Percentiles rank a stretch among this genome's conserved stretches.
Conservation (phyloP, 2,797 vertebrate species). For the Acanthis flammea region DNA sequence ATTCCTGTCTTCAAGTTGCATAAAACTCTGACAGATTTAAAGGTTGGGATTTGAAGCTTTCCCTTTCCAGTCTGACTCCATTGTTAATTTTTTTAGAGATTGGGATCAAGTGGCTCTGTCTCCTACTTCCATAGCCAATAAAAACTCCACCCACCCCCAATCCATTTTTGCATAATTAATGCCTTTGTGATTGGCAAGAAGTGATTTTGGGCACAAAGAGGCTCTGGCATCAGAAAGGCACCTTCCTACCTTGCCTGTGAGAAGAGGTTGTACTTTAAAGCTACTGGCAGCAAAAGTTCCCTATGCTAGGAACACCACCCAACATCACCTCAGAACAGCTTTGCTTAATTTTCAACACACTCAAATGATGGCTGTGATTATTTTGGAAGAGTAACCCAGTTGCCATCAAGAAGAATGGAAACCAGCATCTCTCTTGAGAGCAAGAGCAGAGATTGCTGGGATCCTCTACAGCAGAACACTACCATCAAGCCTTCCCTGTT, state of each 20-base stretch:
- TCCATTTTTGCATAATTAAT: background rate
- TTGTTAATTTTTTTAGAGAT: background rate
- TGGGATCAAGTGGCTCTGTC: background rate
- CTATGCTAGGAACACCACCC: background rate
- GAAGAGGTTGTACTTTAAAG: background rate
- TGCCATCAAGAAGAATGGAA: background rate
- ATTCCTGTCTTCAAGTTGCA: background rate
- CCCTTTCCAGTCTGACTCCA: background rate
- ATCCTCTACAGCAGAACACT: background rate
- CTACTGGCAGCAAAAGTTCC: background rate
- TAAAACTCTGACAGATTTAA: background rate
- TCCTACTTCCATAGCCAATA: background rate
- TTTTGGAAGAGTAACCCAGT: background rate
- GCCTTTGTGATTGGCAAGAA: background rate
- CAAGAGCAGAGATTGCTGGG: background rate
- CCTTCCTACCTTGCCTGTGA: background rate
- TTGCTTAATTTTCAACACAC: background rate
- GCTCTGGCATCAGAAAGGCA: background rate
- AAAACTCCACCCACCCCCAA: background rate
- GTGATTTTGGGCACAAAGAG: background rate
- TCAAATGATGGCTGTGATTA: background rate
- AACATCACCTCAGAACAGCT: background rate
- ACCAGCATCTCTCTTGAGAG: background rate
- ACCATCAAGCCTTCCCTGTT: background rate
- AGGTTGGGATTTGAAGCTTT: background rate